A percentile compares a stretch with the other conserved stretches of the same genome.
These are phyloP conservation scores for Brachymystax lenok DNA, from an alignment of 2,797 vertebrate genomes.

Conservation along the genomic window DNA sequence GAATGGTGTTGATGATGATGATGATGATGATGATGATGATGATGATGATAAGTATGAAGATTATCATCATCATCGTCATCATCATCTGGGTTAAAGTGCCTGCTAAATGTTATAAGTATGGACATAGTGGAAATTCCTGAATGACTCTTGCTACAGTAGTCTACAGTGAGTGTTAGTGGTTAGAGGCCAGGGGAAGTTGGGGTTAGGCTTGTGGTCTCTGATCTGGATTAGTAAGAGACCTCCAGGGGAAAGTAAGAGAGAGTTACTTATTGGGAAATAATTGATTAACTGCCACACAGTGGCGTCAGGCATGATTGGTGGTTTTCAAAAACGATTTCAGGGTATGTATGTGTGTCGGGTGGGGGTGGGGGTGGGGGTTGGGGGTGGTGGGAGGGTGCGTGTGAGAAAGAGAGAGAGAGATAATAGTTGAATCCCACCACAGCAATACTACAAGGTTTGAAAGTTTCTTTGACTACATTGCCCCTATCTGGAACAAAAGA, in stretches of 20 bases:
- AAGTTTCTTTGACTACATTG: neutral
- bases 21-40: too few relatives aligned
- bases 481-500: neutral
- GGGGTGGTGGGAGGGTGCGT: neutral
- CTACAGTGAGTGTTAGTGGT: neutral
- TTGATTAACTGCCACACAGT: neutral
- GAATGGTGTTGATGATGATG: too few relatives aligned
- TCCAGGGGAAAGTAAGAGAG: neutral
- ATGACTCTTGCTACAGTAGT: neutral
- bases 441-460: neutral
- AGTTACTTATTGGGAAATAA: neutral
- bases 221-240: neutral
- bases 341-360: neutral
- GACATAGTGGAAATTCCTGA: neutral
- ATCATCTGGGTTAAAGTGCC: neutral
- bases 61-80: neutral
- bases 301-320: neutral
- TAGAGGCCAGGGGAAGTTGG: neutral
- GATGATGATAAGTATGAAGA: too few relatives aligned
- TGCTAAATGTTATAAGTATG: neutral
- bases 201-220: neutral
- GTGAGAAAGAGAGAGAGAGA: neutral
- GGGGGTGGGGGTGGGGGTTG: too few relatives aligned
- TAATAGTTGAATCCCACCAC: neutral
- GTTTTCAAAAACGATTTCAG: neutral